phyloP scores from a whole-genome alignment of 2,888 invertebrate species.

The Caenorhabditis becei region DNA sequence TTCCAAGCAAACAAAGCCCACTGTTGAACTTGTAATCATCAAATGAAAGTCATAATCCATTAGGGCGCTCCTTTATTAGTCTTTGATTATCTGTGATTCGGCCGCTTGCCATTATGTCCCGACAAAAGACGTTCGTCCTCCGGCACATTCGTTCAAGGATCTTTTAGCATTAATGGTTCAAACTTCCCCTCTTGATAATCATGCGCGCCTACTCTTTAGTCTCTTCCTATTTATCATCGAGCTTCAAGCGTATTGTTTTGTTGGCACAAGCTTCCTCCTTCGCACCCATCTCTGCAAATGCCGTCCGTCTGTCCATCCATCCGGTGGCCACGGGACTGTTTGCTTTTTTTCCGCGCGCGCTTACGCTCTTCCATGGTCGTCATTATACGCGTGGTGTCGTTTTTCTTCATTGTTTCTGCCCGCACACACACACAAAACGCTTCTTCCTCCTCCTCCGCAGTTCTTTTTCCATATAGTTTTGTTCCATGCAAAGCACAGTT shows the following conservation, averaged over 20 bases:
- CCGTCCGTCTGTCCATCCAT: slow-evolving; percentile 20
- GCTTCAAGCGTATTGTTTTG: slow-evolving; percentile 12
- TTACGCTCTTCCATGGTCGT: slow-evolving; percentile 43
- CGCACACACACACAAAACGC: slow-evolving; percentile 8
- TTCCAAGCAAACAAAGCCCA: background rate
- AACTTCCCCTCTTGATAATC: background rate
- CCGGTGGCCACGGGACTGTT: slow-evolving; percentile 27
- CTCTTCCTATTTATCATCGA: background rate
- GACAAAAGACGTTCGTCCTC: slow-evolving; percentile 1
- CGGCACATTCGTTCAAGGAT: slow-evolving; percentile 3
- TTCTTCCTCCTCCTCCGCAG: slow-evolving; percentile 2
- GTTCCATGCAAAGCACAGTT: too few relatives aligned
- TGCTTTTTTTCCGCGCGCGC: slow-evolving; percentile 40
- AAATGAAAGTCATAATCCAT: background rate
- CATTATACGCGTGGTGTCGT: slow-evolving; percentile 49
- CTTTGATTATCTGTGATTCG: slow-evolving; percentile 5
- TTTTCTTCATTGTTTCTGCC: slow-evolving; percentile 41
- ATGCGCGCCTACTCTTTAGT: background rate
- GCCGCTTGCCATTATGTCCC: slow-evolving; percentile 1
- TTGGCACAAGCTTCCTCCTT: slow-evolving; percentile 28
- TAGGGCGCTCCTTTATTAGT: background rate
- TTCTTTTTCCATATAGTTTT: slow-evolving; percentile 13
- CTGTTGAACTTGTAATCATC: slow-evolving; percentile 1
- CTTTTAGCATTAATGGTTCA: background rate
- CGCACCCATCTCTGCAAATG: slow-evolving; percentile 19